Conservation (phyloP, 2,113 vertebrate genomes). For the Anguilla rostrata region DNA sequence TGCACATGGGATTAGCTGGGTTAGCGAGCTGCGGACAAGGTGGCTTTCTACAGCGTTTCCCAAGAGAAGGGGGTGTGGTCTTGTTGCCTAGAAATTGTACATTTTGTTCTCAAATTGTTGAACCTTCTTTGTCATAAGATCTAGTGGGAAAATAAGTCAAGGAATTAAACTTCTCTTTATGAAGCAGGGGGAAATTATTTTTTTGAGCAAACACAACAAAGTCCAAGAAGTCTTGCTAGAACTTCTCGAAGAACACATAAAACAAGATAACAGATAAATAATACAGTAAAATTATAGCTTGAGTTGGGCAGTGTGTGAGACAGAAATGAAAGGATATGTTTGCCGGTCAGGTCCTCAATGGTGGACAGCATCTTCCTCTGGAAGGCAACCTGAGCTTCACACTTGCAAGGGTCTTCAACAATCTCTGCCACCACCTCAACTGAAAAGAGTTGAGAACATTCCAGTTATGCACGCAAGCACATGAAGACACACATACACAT, state of each 20-base stretch:
- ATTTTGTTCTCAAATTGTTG: conserved; percentile 66
- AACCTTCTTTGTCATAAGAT: conserved; percentile 79
- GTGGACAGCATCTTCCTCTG: conserved; percentile 79
- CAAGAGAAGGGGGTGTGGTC: not conserved
- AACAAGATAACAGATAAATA: no score
- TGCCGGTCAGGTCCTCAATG: conserved; percentile 79
- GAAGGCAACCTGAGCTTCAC: conserved; percentile 83
- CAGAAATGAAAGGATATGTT: conserved; percentile 86
- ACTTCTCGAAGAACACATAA: no score
- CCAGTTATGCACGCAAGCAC: not conserved
- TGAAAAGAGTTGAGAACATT: conserved; percentile 29
- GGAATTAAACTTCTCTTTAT: conserved; percentile 39
- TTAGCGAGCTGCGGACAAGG: not conserved
- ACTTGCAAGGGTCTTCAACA: conserved; percentile 80
- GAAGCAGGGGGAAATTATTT: no score
- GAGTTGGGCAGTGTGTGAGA: not conserved
- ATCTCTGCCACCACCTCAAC: conserved; percentile 65
- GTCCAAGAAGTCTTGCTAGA: no score
- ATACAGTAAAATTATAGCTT: no score
- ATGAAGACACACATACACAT: not conserved
- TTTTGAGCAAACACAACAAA: no score
- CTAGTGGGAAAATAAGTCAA: conserved; percentile 80
- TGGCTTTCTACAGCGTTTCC: not conserved
- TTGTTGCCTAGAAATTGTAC: conserved; percentile 58
- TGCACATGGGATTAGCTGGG: not conserved